A percentile compares a stretch with the other conserved stretches of the same genome.
Conservation (phyloP, 1,140 invertebrate genomes). For the Aphaenogaster rudis region DNA sequence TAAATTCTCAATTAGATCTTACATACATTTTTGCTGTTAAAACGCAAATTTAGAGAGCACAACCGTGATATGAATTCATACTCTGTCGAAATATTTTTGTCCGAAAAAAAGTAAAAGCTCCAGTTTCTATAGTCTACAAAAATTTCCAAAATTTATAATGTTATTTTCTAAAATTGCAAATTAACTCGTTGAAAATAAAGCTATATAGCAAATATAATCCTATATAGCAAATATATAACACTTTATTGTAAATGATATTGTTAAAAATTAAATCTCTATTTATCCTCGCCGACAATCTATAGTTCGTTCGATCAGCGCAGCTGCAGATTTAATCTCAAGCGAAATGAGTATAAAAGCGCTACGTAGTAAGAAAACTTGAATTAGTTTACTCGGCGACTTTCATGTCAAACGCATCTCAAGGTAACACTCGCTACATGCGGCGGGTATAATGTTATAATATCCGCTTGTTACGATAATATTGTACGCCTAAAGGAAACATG, state of each 20-base stretch:
- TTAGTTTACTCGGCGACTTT: conserved; percentile 21
- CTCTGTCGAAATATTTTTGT: not conserved
- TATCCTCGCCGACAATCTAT: not conserved
- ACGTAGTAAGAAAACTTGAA: conserved; percentile 23
- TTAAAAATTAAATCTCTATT: not conserved
- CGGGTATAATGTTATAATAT: conserved; percentile 54
- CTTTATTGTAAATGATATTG: not conserved
- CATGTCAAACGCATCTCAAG: not conserved
- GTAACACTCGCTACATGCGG: not conserved
- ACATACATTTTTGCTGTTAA: not conserved
- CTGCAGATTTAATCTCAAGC: conserved; percentile 10
- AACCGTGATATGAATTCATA: not conserved
- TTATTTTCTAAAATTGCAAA: not conserved
- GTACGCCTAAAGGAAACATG: conserved; percentile 27
- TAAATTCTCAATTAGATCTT: conserved; percentile 16
- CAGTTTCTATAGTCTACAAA: not conserved
- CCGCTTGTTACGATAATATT: conserved; percentile 57
- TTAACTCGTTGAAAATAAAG: not conserved
- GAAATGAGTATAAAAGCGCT: not conserved
- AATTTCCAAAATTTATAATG: not conserved
- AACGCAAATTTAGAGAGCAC: not conserved
- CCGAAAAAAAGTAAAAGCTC: not conserved
- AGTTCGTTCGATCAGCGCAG: not conserved
- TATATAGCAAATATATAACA: not conserved
- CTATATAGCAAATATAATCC: not conserved